These are phyloP conservation scores for Pectinophora gossypiella DNA, from an alignment of 1,140 invertebrate species.

Conservation along the genomic window DNA sequence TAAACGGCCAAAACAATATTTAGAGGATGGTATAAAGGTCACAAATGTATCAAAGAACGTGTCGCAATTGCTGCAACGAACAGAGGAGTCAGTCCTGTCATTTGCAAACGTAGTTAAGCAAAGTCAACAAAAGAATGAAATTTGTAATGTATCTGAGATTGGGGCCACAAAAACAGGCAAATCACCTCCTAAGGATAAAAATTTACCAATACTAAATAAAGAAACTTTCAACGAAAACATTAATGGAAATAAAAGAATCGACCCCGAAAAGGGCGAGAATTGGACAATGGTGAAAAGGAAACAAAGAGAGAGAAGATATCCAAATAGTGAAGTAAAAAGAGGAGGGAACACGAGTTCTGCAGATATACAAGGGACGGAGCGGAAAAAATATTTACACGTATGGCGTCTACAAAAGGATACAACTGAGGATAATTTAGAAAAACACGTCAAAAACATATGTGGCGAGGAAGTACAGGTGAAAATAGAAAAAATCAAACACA, in stretches of 20 bases:
- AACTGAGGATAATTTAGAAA: not conserved
- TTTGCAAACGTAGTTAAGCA: not conserved
- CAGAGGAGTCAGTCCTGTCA: no score
- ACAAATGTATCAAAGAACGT: no score
- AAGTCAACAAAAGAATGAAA: not conserved
- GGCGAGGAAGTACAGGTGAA: constrained; percentile 1
- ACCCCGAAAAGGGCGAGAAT: not conserved
- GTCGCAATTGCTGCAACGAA: no score
- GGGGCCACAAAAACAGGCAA: not conserved
- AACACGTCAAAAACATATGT: not conserved
- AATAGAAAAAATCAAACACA: constrained; percentile 12
- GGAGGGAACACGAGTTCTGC: not conserved
- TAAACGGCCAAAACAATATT: not conserved
- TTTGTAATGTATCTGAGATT: no score
- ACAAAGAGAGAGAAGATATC: constrained; percentile 3
- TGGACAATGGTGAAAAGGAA: constrained; percentile 3
- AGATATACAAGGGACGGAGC: not conserved
- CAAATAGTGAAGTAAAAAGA: constrained; percentile 10
- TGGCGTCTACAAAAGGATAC: no score
- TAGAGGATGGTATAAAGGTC: not conserved
- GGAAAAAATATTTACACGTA: not conserved
- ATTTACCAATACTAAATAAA: not conserved
- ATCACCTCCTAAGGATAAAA: not conserved
- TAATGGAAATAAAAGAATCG: not conserved
- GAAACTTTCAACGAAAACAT: not conserved